A percentile compares a stretch with the other conserved stretches of the same genome.
phyloP scores from a whole-genome alignment of 1,140 invertebrate species.

The Drosophila willistoni region DNA sequence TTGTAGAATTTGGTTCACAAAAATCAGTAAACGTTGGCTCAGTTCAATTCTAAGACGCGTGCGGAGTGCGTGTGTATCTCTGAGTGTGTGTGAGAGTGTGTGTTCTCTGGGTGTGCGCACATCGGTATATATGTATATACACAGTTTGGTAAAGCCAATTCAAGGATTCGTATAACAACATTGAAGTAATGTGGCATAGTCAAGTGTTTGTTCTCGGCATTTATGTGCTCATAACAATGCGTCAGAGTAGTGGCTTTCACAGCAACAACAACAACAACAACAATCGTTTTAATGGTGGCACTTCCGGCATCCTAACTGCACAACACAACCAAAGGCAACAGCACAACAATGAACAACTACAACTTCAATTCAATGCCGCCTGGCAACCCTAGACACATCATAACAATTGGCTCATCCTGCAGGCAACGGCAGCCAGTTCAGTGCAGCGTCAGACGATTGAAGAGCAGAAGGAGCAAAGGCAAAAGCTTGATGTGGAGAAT shows the following conservation, averaged over 20 bases:
- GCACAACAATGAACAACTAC: conserved; percentile 33
- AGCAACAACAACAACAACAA: too few relatives aligned
- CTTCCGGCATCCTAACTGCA: conserved; percentile 45
- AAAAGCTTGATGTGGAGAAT: conserved; percentile 16
- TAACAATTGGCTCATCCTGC: conserved; percentile 76
- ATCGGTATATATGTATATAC: not conserved
- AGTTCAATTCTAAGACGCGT: conserved; percentile 70
- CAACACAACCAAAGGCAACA: conserved; percentile 18
- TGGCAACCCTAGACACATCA: conserved; percentile 66
- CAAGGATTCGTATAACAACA: conserved; percentile 20
- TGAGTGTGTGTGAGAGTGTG: too few relatives aligned
- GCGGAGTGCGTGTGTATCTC: conserved; percentile 44
- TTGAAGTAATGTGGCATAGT: conserved; percentile 50
- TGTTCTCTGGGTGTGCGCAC: not conserved
- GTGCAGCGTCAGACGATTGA: conserved; percentile 34
- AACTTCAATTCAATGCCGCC: conserved; percentile 59
- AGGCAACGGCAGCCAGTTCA: conserved; percentile 66
- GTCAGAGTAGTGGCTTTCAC: conserved; percentile 18
- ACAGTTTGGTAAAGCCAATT: conserved; percentile 7
- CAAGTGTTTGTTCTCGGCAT: conserved; percentile 53
- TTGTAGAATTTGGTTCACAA: conserved; percentile 58
- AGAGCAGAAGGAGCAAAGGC: conserved; percentile 8
- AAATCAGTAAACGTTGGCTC: conserved; percentile 41
- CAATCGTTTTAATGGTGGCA: conserved; percentile 60
- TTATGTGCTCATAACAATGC: conserved; percentile 47